A percentile compares a stretch with the other conserved stretches of the same genome.
Conservation (phyloP, 2,797 vertebrate genomes). For the Scomberomorus guttatus region DNA sequence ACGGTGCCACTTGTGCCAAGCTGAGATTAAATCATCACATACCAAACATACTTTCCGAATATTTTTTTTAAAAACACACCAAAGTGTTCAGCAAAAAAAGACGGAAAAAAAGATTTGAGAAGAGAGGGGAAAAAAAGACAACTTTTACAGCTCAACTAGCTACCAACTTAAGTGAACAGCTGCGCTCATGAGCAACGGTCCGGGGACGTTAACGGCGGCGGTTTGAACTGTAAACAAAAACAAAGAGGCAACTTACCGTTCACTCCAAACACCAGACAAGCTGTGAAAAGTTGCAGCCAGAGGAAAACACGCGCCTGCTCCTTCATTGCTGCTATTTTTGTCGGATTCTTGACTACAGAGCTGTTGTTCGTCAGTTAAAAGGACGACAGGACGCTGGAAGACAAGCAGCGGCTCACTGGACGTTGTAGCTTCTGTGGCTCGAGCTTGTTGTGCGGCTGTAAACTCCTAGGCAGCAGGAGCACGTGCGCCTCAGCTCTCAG, state of each 20-base stretch:
- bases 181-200: not conserved
- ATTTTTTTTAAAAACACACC: not conserved
- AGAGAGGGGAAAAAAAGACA: not conserved
- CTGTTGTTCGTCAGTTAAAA: not conserved
- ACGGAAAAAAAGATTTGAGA: not conserved
- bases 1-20: constrained; percentile 2
- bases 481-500: constrained; percentile 73
- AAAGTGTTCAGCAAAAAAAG: not conserved
- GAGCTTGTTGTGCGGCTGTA: constrained; percentile 41
- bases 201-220: constrained; percentile 19
- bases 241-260: constrained; percentile 75
- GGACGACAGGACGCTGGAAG: not conserved
- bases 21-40: not conserved
- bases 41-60: not conserved
- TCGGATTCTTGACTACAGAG: not conserved
- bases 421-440: constrained; percentile 9
- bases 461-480: constrained; percentile 65
- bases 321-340: constrained; percentile 66
- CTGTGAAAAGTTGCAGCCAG: constrained; percentile 75
- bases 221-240: constrained; percentile 54
- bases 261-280: constrained; percentile 66
- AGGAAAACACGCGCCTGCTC: constrained; percentile 37
- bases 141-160: not conserved
- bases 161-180: not conserved
- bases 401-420: not conserved